These are phyloP conservation scores for Chaunax sp. DNA, from an alignment of 2,797 vertebrate genomes.

Conservation along the genomic window DNA sequence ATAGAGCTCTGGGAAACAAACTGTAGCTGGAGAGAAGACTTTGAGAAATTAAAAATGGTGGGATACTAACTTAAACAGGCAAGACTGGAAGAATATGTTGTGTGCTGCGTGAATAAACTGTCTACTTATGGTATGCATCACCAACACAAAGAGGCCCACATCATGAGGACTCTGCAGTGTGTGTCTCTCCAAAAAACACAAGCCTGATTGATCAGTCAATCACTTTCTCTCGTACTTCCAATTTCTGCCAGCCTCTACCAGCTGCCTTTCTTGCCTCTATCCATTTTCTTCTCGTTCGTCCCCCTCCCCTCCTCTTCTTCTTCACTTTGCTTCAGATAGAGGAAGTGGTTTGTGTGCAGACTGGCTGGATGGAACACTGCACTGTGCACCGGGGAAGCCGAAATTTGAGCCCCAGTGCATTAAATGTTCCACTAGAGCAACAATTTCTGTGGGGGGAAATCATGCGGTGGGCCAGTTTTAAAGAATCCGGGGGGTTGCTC, in stretches of 20 bases:
- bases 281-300: conserved; percentile 23
- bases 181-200: background rate
- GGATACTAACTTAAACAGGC: conserved; percentile 58
- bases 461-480: conserved; percentile 61
- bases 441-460: conserved; percentile 78
- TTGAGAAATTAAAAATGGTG: conserved; percentile 48
- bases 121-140: conserved; percentile 38
- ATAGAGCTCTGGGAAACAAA: conserved; percentile 61
- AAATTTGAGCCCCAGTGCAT: conserved; percentile 79
- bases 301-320: conserved; percentile 25
- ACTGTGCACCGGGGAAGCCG: conserved; percentile 71
- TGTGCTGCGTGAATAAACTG: conserved; percentile 48
- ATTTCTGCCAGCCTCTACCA: conserved; percentile 29
- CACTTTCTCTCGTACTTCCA: conserved; percentile 7
- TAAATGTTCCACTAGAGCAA: conserved; percentile 87
- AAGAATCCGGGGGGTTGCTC: conserved; percentile 27
- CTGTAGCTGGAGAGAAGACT: conserved; percentile 35
- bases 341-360: conserved; percentile 84
- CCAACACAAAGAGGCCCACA: conserved; percentile 8
- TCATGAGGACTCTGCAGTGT: conserved; percentile 9
- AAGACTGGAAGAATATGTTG: conserved; percentile 32
- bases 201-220: conserved; percentile 12
- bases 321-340: conserved; percentile 62
- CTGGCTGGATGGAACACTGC: conserved; percentile 76
- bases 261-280: conserved; percentile 20